Base-by-base conservation (phyloP, 1,140 invertebrate species). In the Habropoda laboriosa region DNA sequence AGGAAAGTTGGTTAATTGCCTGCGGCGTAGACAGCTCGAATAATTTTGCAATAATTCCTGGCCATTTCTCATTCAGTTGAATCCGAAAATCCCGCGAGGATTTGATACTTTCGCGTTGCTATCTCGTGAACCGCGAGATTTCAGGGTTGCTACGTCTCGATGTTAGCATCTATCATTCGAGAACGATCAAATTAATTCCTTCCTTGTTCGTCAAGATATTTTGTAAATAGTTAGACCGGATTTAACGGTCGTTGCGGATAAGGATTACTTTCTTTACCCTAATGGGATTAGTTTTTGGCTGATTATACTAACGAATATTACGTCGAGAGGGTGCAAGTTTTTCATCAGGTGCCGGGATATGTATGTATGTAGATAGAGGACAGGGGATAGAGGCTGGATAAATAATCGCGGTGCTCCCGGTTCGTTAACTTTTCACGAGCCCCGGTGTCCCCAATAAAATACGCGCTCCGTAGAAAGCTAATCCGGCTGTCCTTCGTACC, bases 391-490 rank as follows among this genome's bases (percentile, higher is more conserved):
- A 32, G 63, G 30, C 24, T 58, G 27, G 49, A 45, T 79, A 73
- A 81, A 79, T 79, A 79, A 79, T 73, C 67, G 61, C 58, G 16
- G 47, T 32, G 27, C 30, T 13, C 60, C 16, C 16, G 45, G 24
- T 45, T 63, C 60, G 80, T 81, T 60, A 79, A 81, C 76, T 81
- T 79, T 81, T 60, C 60, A 79, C 67, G 53, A 79, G 55, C 60
- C 16, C 67, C 53, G 42, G 49, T 30, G 35, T 45, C 53, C 32
- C 57, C 32, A 61, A 67, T 78, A 72, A 79, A 81, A 58, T 51
- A 66, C 60, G 30, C 58, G 67, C 42, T 40, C 57, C 47, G 63
- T 55, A 51, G 64, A 67, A 35, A 67, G 18, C 16, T 57, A 57
- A 57, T 18, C 63, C 38, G 58, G 53, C 38, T 75, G 47, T 57